Percentiles rank a stretch among this genome's conserved stretches.
These are phyloP conservation scores for Metaphire vulgaris DNA, from an alignment of 1,140 invertebrate species.

Conservation along the genomic window DNA sequence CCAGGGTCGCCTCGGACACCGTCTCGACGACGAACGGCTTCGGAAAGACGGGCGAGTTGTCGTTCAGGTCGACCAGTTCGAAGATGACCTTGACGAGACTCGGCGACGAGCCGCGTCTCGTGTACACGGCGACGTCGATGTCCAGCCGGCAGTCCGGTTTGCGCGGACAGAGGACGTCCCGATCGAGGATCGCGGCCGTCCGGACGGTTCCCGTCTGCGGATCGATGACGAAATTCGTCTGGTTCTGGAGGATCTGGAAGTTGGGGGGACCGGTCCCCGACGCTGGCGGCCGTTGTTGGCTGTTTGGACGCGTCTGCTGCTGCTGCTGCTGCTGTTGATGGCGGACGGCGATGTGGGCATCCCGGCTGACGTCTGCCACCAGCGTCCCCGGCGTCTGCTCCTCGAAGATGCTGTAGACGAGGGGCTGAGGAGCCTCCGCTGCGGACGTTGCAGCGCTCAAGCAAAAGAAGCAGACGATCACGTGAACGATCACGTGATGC, in stretches of 20 bases:
- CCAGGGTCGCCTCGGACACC: constrained; percentile 82
- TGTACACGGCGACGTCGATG: constrained; percentile 18
- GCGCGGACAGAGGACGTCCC: constrained; percentile 13
- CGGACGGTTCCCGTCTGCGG: constrained; percentile 4
- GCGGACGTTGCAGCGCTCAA: not conserved
- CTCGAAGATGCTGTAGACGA: not conserved
- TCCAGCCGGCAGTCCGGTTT: constrained; percentile 3
- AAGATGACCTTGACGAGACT: constrained; percentile 29
- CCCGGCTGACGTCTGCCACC: not conserved
- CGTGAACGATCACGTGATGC: not conserved
- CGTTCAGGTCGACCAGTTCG: constrained; percentile 56
- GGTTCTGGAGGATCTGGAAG: constrained; percentile 7
- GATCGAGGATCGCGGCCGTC: constrained; percentile 13
- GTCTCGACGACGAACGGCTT: constrained; percentile 68
- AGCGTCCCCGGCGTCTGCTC: not conserved
- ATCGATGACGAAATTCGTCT: constrained; percentile 8
- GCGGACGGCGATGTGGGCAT: not conserved
- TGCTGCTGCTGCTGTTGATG: no score
- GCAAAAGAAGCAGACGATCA: not conserved
- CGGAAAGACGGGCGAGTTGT: constrained; percentile 40
- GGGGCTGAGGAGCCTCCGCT: not conserved
- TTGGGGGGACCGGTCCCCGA: no score
- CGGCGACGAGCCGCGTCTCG: constrained; percentile 1
- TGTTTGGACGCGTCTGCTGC: no score
- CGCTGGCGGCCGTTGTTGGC: no score